Evolutionary conservation across 2,797 vertebrate species (phyloP).

Genomic region (Chelon auratus): DNA sequence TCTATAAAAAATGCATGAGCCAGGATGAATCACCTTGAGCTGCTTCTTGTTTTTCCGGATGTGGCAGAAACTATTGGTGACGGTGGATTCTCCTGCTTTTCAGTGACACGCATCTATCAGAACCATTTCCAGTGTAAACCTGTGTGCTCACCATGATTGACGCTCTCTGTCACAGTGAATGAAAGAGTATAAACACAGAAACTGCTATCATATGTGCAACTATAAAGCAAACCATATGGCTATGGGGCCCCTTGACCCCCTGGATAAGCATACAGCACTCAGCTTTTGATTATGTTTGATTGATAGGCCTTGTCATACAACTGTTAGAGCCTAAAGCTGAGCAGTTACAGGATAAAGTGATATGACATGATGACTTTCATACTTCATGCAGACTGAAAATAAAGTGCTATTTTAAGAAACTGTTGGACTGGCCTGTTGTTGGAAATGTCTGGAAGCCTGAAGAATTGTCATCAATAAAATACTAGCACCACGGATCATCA

Average conservation of each 20-base stretch:
- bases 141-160: not conserved
- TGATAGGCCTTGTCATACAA: not conserved
- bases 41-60: not conserved
- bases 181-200: not conserved
- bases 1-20: too few species aligned
- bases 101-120: too few species aligned
- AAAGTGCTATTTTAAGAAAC: constrained; percentile 21
- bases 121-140: not conserved
- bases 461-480: constrained; percentile 42
- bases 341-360: not conserved
- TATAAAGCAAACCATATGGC: not conserved
- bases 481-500: constrained; percentile 34
- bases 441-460: constrained; percentile 6
- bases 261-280: not conserved
- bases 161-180: not conserved
- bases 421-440: constrained; percentile 2
- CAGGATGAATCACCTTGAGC: not conserved
- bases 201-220: not conserved
- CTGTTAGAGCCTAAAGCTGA: not conserved
- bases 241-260: not conserved
- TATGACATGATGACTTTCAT: constrained; percentile 1
- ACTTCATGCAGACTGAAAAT: constrained; percentile 3
- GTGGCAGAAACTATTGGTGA: not conserved
- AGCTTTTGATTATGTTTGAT: not conserved
- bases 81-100: not conserved